phyloP scores from a whole-genome alignment of 1,140 invertebrate genomes.

The Neodiprion lecontei region DNA sequence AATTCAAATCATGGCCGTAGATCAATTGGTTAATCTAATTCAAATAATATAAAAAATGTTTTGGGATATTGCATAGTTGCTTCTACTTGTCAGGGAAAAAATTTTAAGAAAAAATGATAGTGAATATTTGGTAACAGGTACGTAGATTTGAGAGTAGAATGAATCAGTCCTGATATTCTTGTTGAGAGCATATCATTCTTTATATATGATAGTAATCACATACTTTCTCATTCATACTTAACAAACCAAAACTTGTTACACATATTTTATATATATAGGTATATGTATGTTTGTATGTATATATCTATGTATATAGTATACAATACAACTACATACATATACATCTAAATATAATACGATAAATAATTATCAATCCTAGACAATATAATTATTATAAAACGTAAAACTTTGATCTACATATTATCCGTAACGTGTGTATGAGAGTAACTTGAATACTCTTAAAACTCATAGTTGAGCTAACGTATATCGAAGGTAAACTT shows the following conservation, averaged over 20 bases:
- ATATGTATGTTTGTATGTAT: neutral
- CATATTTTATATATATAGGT: neutral
- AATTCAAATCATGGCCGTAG: too few species aligned
- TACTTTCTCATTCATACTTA: conserved; percentile 33
- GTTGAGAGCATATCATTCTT: conserved; percentile 32
- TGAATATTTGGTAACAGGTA: too few species aligned
- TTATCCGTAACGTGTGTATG: too few species aligned
- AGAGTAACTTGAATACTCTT: too few species aligned
- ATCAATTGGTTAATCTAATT: too few species aligned
- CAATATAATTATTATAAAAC: neutral
- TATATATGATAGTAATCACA: conserved; percentile 34
- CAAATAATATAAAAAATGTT: too few species aligned
- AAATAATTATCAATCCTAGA: neutral
- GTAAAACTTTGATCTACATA: too few species aligned
- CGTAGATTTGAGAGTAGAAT: neutral
- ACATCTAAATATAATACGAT: neutral
- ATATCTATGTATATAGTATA: neutral
- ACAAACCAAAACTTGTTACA: conserved; percentile 31
- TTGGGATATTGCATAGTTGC: too few species aligned
- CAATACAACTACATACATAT: neutral
- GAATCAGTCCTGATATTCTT: neutral
- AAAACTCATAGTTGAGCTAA: too few species aligned
- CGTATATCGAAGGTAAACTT: too few species aligned
- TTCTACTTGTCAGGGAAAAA: too few species aligned
- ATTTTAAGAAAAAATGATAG: too few species aligned